These are phyloP conservation scores for Lissonota sp. DNA, from an alignment of 2,888 invertebrate species.

Conservation along the genomic window DNA sequence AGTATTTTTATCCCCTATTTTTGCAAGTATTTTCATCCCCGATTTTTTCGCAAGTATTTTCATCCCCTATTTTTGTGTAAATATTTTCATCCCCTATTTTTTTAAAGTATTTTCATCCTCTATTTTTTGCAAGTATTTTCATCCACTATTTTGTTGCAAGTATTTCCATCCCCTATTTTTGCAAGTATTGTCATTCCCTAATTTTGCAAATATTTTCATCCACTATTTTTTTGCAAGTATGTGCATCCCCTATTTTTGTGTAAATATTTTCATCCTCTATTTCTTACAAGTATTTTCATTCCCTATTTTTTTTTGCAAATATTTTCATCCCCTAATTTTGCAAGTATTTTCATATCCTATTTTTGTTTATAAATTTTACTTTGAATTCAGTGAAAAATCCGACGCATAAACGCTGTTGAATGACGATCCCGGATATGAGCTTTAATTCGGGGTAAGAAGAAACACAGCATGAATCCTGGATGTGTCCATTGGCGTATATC, in stretches of 20 bases:
- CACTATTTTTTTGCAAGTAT: background rate
- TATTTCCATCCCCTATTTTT: no score
- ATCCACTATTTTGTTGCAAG: no score
- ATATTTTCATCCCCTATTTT: background rate
- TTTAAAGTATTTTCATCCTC: background rate
- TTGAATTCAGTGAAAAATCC: background rate
- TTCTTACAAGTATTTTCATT: no score
- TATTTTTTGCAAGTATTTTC: background rate
- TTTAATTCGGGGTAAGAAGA: constrained; percentile 16
- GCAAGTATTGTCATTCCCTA: no score
- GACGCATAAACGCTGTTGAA: background rate
- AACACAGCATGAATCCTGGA: constrained; percentile 33
- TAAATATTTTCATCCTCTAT: background rate
- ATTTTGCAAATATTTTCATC: background rate
- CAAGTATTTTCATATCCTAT: no score
- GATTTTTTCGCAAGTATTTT: background rate
- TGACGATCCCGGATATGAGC: constrained; percentile 2
- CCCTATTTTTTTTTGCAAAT: no score
- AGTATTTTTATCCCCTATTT: no score
- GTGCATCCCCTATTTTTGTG: constrained; percentile 1
- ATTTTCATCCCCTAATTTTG: no score
- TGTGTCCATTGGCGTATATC: constrained; percentile 11
- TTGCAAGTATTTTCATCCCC: no score
- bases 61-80: constrained; percentile 10
- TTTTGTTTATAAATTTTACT: no score